Evolutionary conservation across 2,797 vertebrate species (phyloP).

Genomic region (Enteromius argenteus): DNA sequence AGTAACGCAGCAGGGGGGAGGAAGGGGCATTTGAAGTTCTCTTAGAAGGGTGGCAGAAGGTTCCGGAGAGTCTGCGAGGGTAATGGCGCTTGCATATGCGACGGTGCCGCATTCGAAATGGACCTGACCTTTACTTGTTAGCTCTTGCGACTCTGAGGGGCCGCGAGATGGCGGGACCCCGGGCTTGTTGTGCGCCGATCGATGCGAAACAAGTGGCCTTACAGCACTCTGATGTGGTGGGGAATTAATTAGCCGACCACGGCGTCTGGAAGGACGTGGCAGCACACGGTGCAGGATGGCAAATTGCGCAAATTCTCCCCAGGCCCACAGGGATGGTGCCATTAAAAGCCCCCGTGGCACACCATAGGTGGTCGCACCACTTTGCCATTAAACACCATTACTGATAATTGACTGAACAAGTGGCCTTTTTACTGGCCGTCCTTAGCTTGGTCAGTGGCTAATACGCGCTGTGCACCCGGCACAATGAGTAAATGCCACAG

Average conservation of each 20-base stretch:
- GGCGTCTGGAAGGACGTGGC: slow-evolving; percentile 13
- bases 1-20: slow-evolving; percentile 9
- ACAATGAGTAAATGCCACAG: slow-evolving; percentile 60
- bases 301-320: slow-evolving; percentile 35
- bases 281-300: slow-evolving; percentile 15
- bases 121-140: slow-evolving; percentile 66
- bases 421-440: slow-evolving; percentile 46
- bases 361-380: slow-evolving; percentile 52
- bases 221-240: slow-evolving; percentile 58
- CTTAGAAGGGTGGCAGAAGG: slow-evolving; percentile 20
- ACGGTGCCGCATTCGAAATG: slow-evolving; percentile 42
- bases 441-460: slow-evolving; percentile 46
- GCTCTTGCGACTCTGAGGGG: slow-evolving; percentile 56
- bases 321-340: slow-evolving; percentile 40
- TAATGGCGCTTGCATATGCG: slow-evolving; percentile 53
- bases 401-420: slow-evolving; percentile 63
- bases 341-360: slow-evolving; percentile 55
- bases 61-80: slow-evolving; percentile 40
- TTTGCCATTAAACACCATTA: slow-evolving; percentile 64
- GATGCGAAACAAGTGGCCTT: slow-evolving; percentile 58
- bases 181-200: slow-evolving; percentile 53
- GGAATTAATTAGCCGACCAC: slow-evolving; percentile 59
- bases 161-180: slow-evolving; percentile 40
- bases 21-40: slow-evolving; percentile 27
- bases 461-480: slow-evolving; percentile 40